Conservation (phyloP, 2,113 vertebrate species). For the Pagrus major region DNA sequence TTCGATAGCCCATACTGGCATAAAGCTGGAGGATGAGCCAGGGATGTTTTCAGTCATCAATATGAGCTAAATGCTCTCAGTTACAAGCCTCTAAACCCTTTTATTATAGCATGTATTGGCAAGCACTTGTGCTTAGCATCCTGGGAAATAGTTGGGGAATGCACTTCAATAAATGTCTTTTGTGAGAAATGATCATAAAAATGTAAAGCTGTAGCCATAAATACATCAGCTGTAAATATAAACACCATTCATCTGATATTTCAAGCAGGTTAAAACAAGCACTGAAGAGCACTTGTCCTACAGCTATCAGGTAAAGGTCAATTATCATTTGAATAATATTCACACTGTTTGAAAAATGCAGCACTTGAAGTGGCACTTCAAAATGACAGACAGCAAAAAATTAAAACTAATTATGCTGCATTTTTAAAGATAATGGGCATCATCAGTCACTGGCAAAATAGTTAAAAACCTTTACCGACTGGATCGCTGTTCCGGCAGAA, state of each 20-base stretch:
- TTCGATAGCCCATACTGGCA: conserved; percentile 43
- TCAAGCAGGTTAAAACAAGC: conserved; percentile 11
- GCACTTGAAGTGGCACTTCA: conserved; percentile 33
- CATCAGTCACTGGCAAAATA: conserved; percentile 37
- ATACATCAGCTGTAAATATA: conserved; percentile 9
- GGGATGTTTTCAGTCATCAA: conserved; percentile 48
- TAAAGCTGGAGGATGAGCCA: conserved; percentile 56
- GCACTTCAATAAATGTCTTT: conserved; percentile 41
- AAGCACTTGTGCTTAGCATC: conserved; percentile 35
- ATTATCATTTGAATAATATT: conserved; percentile 20
- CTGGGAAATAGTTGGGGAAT: conserved; percentile 38
- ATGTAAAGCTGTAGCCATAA: conserved; percentile 27
- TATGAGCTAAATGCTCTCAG: conserved; percentile 62
- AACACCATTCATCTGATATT: conserved; percentile 22
- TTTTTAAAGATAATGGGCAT: conserved; percentile 49
- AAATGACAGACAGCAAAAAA: conserved; percentile 38
- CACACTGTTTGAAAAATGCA: conserved; percentile 21
- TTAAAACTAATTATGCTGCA: conserved; percentile 38
- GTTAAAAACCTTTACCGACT: conserved; percentile 10
- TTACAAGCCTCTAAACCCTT: conserved; percentile 70
- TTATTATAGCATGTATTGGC: conserved; percentile 59
- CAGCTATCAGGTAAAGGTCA: conserved; percentile 11
- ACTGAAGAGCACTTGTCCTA: neutral
- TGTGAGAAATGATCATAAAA: conserved; percentile 47
- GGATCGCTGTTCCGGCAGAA: conserved; percentile 16